A percentile compares a stretch with the other conserved stretches of the same genome.
Conservation (phyloP, 2,113 vertebrate genomes). For the Equus przewalskii region DNA sequence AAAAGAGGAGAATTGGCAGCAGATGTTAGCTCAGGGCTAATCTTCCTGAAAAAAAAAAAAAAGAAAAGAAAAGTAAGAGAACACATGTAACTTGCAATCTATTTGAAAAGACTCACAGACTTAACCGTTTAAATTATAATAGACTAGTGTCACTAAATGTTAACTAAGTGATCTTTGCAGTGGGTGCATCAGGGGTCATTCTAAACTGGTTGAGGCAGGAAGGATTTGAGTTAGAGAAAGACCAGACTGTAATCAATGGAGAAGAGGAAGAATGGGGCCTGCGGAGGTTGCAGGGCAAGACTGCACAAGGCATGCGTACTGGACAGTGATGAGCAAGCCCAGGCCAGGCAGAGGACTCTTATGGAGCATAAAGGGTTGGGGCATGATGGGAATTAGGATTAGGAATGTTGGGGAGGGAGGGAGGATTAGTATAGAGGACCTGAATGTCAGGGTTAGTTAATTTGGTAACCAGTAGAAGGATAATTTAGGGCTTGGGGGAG, state of each 20-base stretch:
- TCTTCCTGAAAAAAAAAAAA: no score
- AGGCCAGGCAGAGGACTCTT: not conserved
- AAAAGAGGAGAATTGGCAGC: no score
- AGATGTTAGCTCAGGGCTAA: no score
- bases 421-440: not conserved
- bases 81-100: not conserved
- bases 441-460: not conserved
- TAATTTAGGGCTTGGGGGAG: not conserved
- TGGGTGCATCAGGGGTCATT: not conserved
- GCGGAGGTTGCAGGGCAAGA: not conserved
- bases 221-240: not conserved
- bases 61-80: no score
- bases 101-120: not conserved
- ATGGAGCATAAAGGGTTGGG: not conserved
- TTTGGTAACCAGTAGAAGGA: not conserved
- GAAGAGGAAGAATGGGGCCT: not conserved
- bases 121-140: not conserved
- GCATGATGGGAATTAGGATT: not conserved
- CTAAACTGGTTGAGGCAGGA: not conserved
- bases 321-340: not conserved
- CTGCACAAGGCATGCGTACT: rapidly evolving
- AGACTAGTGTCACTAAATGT: not conserved
- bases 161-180: not conserved
- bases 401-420: not conserved
- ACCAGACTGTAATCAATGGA: not conserved